A percentile compares a stretch with the other conserved stretches of the same genome.
Evolutionary conservation across 2,113 vertebrate species (phyloP).

Genomic region (Alligator mississippiensis): DNA sequence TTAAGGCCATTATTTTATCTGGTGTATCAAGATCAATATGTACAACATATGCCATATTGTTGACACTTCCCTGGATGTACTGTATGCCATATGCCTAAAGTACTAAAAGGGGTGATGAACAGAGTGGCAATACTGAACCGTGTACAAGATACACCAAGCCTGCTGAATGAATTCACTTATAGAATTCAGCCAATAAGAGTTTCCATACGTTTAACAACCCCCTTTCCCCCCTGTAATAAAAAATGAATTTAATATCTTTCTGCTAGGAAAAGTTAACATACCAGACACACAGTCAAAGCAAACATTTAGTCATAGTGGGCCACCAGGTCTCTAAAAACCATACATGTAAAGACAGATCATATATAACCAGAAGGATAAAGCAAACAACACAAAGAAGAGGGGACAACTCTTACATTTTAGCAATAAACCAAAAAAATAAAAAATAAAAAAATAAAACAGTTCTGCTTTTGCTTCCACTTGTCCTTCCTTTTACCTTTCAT

Average conservation of each 20-base stretch:
- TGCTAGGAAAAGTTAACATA: conserved; percentile 35
- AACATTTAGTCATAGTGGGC: conserved; percentile 60
- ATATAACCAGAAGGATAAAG: conserved; percentile 65
- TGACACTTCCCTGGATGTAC: conserved; percentile 75
- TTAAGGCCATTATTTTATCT: conserved; percentile 73
- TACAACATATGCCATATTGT: conserved; percentile 76
- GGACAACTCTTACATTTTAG: conserved; percentile 60
- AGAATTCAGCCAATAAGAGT: conserved; percentile 70
- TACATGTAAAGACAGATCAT: conserved; percentile 63
- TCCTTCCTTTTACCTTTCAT: conserved; percentile 65
- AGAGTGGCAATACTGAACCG: conserved; percentile 73
- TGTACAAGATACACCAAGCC: conserved; percentile 61
- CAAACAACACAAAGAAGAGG: conserved; percentile 43
- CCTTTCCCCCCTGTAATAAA: not conserved
- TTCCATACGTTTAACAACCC: conserved; percentile 69
- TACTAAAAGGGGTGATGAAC: conserved; percentile 75
- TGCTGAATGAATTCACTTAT: conserved; percentile 72
- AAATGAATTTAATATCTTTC: conserved; percentile 61
- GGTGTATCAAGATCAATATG: conserved; percentile 74
- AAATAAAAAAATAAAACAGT: not conserved
- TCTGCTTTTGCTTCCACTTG: conserved; percentile 35
- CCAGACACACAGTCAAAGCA: conserved; percentile 63
- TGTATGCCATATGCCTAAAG: conserved; percentile 72
- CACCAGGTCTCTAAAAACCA: conserved; percentile 48
- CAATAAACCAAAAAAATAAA: conserved; percentile 59